These are phyloP conservation scores for Tychaedon coryphoeus DNA, from an alignment of 2,113 vertebrate species.

Conservation along the genomic window DNA sequence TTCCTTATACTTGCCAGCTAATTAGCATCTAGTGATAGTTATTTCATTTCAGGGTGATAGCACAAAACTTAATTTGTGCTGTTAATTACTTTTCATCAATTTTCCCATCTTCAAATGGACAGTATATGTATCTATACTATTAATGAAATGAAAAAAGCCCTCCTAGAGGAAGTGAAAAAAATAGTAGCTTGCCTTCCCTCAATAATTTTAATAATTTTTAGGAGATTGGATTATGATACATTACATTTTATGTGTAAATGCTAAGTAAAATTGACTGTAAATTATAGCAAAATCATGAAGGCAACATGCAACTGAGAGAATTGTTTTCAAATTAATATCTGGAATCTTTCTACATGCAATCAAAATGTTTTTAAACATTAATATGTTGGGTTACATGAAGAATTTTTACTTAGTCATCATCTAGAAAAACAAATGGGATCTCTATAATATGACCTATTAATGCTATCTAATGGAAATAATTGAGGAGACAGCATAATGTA, in stretches of 20 bases:
- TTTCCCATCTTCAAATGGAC: not conserved
- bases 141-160: not conserved
- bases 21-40: slow-evolving; percentile 1
- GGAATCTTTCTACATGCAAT: not conserved
- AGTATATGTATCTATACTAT: not conserved
- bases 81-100: slow-evolving; percentile 35
- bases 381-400: not conserved
- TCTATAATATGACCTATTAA: not conserved
- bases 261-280: not conserved
- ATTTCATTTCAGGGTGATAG: not conserved
- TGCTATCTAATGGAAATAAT: not conserved
- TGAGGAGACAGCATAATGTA: not conserved
- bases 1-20: not conserved
- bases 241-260: not conserved
- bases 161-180: not conserved
- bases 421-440: not conserved
- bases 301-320: not conserved
- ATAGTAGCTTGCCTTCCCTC: not conserved
- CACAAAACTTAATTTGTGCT: slow-evolving; percentile 27
- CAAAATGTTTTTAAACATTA: not conserved
- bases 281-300: not conserved
- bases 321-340: not conserved
- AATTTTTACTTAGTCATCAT: not conserved
- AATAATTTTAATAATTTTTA: not conserved
- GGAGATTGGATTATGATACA: not conserved